Evolutionary conservation across 1,140 invertebrate species (phyloP).

Genomic region (Hesperophylax magnus): DNA sequence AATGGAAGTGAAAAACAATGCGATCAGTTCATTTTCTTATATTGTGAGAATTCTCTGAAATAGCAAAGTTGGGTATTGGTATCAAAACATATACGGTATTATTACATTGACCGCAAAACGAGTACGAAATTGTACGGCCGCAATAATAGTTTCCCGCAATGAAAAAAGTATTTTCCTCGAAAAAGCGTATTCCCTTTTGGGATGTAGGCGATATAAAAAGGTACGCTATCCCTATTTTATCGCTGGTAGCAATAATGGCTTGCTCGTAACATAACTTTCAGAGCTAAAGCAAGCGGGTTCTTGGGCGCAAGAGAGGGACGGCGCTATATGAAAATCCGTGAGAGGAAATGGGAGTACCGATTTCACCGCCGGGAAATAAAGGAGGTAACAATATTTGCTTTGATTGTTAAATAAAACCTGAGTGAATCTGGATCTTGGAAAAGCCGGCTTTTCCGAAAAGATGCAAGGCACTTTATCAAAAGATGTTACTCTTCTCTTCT

Average conservation of each 20-base stretch:
- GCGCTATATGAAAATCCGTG: not conserved
- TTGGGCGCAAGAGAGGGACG: slow-evolving; percentile 12
- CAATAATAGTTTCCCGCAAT: not conserved
- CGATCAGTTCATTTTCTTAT: no score
- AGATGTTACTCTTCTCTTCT: not conserved
- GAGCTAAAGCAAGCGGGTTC: slow-evolving; percentile 22
- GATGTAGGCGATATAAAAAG: slow-evolving; percentile 26
- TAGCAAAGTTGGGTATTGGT: no score
- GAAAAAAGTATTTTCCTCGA: not conserved
- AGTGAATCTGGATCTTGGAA: slow-evolving; percentile 13
- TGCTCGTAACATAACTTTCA: slow-evolving; percentile 54
- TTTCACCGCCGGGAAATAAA: slow-evolving; percentile 46
- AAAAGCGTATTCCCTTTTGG: slow-evolving; percentile 22
- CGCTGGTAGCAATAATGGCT: slow-evolving; percentile 52
- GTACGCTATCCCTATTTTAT: slow-evolving; percentile 30
- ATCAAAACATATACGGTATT: no score
- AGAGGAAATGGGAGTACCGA: slow-evolving; percentile 27
- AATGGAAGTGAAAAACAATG: no score
- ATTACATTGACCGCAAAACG: no score
- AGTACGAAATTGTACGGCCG: not conserved
- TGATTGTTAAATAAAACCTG: slow-evolving; percentile 58
- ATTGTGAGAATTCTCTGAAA: no score
- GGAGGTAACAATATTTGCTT: slow-evolving; percentile 56
- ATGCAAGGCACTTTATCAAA: not conserved
- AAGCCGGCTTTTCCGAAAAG: slow-evolving; percentile 6